phyloP scores from a whole-genome alignment of 1,140 invertebrate genomes.

The Halyomorpha halys region DNA sequence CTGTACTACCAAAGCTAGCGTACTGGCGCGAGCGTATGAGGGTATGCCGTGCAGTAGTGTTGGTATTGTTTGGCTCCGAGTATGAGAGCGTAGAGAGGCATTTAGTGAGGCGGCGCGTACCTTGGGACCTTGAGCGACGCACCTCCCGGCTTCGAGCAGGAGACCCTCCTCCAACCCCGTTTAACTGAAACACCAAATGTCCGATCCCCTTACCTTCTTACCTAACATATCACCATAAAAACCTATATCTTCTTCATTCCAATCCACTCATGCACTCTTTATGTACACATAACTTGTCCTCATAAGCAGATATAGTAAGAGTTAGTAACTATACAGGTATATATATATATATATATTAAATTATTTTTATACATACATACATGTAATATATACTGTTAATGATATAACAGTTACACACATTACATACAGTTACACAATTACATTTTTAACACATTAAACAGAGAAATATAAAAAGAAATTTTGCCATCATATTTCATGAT shows the following conservation, averaged over 20 bases:
- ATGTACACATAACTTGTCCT: no score
- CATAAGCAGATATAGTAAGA: no score
- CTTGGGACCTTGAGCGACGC: conserved; percentile 71
- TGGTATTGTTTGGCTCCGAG: conserved; percentile 46
- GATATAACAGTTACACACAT: no score
- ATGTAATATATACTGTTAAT: no score
- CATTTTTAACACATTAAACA: no score
- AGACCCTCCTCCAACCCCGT: conserved; percentile 28
- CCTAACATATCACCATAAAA: neutral
- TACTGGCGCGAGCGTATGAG: conserved; percentile 72
- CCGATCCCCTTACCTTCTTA: conserved; percentile 14
- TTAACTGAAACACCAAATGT: conserved; percentile 33
- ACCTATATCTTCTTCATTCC: neutral
- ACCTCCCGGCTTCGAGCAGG: conserved; percentile 38
- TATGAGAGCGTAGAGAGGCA: conserved; percentile 70
- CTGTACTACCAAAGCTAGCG: conserved; percentile 85
- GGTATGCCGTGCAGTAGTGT: conserved; percentile 44
- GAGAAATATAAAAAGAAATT: no score
- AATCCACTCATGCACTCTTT: neutral
- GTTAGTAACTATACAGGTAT: no score
- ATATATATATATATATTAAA: no score
- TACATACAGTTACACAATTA: no score
- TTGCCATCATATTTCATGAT: no score
- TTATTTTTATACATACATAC: no score
- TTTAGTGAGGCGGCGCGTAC: conserved; percentile 74